A percentile compares a stretch with the other conserved stretches of the same genome.
Conservation (phyloP, 2,888 invertebrate species). For the Drosophila paracracens region DNA sequence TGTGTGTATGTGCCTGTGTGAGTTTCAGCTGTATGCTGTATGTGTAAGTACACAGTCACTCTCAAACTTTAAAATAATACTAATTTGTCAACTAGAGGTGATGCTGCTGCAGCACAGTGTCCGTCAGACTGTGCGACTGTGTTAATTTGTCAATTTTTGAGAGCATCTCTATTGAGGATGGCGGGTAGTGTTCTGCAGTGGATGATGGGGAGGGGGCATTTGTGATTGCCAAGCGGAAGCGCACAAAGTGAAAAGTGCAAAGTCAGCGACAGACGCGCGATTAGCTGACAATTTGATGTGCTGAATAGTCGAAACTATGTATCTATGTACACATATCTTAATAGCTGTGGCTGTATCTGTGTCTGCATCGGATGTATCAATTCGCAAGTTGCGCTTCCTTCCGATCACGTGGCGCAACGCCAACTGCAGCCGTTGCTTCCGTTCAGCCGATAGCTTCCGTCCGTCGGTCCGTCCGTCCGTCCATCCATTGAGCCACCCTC, state of each 20-base stretch:
- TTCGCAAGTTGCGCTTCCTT: conserved; percentile 80
- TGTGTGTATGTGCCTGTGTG: neutral
- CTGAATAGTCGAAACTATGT: conserved; percentile 1
- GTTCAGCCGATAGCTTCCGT: conserved; percentile 78
- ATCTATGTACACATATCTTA: conserved; percentile 11
- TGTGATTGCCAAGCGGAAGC: conserved; percentile 16
- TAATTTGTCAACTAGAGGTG: conserved; percentile 1
- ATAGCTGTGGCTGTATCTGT: conserved; percentile 22
- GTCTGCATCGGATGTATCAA: conserved; percentile 79
- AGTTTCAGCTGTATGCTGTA: neutral
- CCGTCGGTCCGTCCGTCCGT: conserved; percentile 41
- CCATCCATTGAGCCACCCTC: conserved; percentile 21
- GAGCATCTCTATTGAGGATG: neutral
- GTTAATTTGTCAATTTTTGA: conserved; percentile 10
- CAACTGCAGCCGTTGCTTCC: conserved; percentile 76
- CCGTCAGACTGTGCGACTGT: neutral
- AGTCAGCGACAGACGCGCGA: conserved; percentile 65
- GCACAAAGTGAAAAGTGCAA: conserved; percentile 53
- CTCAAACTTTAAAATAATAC: neutral
- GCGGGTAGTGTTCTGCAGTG: too few relatives aligned
- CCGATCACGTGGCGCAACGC: conserved; percentile 77
- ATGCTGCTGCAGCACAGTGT: conserved; percentile 18
- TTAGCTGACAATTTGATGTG: conserved; percentile 70
- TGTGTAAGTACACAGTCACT: neutral
- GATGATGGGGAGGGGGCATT: neutral